Evolutionary conservation across 2,113 vertebrate genomes (phyloP).

Genomic region (Apteryx mantelli): DNA sequence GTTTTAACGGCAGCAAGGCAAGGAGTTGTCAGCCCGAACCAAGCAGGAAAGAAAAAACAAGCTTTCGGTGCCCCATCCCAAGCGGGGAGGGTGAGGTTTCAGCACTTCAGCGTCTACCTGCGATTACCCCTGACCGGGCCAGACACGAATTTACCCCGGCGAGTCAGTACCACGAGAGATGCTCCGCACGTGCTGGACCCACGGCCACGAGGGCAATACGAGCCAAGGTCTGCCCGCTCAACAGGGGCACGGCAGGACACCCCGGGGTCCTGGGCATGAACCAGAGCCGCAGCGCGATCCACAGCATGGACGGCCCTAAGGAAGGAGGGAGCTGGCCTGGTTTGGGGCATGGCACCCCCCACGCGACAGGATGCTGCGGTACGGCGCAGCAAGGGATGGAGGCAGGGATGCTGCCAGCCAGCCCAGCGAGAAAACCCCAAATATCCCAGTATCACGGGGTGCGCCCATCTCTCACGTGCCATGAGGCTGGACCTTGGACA

Average conservation of each 20-base stretch:
- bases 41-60: not conserved
- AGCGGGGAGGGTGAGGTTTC: accelerated
- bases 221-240: too few species aligned
- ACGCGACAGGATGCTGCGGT: not conserved
- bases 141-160: not conserved
- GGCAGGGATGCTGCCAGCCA: too few species aligned
- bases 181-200: too few species aligned
- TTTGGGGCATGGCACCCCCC: accelerated
- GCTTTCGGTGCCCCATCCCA: not conserved
- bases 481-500: not conserved
- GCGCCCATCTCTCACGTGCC: not conserved
- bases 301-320: not conserved
- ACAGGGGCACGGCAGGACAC: too few species aligned
- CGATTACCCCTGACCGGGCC: not conserved
- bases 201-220: too few species aligned
- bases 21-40: not conserved
- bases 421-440: not conserved
- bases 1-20: not conserved
- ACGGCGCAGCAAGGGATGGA: too few species aligned
- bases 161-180: too few species aligned
- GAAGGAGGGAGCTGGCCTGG: not conserved
- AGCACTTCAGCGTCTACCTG: accelerated
- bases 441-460: not conserved
- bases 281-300: accelerated
- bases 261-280: too few species aligned